Percentiles rank a stretch among this genome's conserved stretches.
Evolutionary conservation across 2,888 invertebrate species (phyloP).

Genomic region (Cyrtodaria siliqua): DNA sequence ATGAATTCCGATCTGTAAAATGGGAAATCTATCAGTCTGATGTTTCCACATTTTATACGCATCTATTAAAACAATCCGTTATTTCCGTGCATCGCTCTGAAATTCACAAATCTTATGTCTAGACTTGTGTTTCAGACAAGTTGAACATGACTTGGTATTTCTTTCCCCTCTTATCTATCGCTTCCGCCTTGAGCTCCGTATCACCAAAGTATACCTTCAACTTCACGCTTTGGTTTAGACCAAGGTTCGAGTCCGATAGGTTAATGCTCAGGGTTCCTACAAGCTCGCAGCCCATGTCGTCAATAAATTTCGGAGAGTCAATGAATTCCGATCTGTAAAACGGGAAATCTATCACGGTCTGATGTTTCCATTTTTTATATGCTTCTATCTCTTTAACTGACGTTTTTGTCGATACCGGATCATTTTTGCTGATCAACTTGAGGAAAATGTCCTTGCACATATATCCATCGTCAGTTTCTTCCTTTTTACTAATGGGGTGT

Average conservation of each 20-base stretch:
- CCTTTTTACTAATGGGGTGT: conserved; percentile 22
- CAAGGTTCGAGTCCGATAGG: conserved; percentile 4
- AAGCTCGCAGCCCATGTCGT: conserved; percentile 32
- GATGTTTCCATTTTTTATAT: conserved; percentile 22
- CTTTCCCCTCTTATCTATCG: conserved; percentile 24
- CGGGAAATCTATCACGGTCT: conserved; percentile 37
- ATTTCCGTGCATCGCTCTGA: too few relatives aligned
- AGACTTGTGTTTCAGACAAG: conserved; percentile 1
- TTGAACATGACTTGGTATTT: background rate
- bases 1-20: conserved; percentile 41
- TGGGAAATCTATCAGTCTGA: conserved; percentile 42
- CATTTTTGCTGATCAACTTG: conserved; percentile 25
- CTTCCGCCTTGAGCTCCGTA: conserved; percentile 35
- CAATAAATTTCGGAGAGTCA: conserved; percentile 23
- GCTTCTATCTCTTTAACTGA: conserved; percentile 18
- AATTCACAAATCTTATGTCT: too few relatives aligned
- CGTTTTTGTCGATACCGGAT: background rate
- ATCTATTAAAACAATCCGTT: too few relatives aligned
- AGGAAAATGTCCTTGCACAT: conserved; percentile 49
- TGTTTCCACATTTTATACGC: conserved; percentile 14
- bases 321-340: conserved; percentile 41
- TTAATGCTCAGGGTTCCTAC: conserved; percentile 31
- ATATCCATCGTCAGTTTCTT: conserved; percentile 36
- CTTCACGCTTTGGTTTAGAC: background rate
- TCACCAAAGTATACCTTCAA: conserved; percentile 2